Base-by-base conservation (phyloP, 2,888 invertebrate genomes). In the Schizotus pectinicornis region DNA sequence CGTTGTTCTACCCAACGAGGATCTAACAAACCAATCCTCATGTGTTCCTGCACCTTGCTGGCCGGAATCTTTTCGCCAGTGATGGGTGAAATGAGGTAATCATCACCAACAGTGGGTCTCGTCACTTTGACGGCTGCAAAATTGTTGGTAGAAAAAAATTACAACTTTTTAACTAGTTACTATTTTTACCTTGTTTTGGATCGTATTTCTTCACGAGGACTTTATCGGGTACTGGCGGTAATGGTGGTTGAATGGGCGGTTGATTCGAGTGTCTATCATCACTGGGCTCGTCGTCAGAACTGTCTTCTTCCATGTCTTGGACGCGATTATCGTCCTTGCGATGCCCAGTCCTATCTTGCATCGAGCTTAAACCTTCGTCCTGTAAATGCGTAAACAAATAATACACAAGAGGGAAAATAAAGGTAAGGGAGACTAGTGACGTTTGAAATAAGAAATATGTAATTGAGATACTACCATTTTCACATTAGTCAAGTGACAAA, bases 1-100 rank as follows among this genome's bases (percentile, higher is more conserved):
- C 97, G 85, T 77, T 98, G 96, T 79, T 99, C 98, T 60, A 98
- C 91, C 97, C 98, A 98, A 71, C 96, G 89, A 9, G 97, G 97
- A 86, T 98, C 98, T 68, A 98, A 80, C 67, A 98, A 81, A 11
- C 96, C 96, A 79, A 97, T 97, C 67, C 97, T 90, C 88, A 99
- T 95, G 81, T 99, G 99, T 72, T 99, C 97, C 57, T 95, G 95
- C 57, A 99, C 92, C 81, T 99, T 97, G 74, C 92, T 94, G 0
- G 97, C 97, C 0, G 96, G 96, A 71, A 99, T 97, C 77, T 92
- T 90, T 79, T 99, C 98, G 35, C 98, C 98, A 0, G 98, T 99
- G 74, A 99, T 94, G 0, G 98, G 99, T 0, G 98, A 99, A 63
- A 99, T 95, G 50, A 98, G 87, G 83, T 90, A 98, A 75, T 96